Evolutionary conservation across 2,797 vertebrate genomes (phyloP).

Genomic region (Lerista edwardsae): DNA sequence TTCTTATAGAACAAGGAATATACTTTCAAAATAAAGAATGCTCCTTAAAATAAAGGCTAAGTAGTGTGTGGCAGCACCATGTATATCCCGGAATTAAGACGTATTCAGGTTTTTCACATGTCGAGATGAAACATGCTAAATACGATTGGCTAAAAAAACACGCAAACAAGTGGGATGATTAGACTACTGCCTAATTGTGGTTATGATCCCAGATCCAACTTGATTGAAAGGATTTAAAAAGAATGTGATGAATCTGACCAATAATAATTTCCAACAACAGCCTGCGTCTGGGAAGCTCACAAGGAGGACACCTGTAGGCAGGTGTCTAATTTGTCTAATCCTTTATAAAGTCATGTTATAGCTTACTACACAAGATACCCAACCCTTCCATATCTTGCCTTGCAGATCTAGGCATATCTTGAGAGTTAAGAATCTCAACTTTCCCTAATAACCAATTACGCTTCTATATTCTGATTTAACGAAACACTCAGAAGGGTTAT

Average conservation of each 20-base stretch:
- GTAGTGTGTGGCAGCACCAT: too few relatives aligned
- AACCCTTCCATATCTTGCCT: too few relatives aligned
- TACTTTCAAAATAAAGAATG: background rate
- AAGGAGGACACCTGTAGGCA: background rate
- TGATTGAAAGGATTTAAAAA: background rate
- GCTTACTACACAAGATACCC: too few relatives aligned
- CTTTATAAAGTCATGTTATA: too few relatives aligned
- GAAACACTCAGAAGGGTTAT: too few relatives aligned
- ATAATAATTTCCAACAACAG: background rate
- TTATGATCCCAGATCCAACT: background rate
- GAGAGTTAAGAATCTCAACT: too few relatives aligned
- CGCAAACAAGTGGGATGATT: background rate
- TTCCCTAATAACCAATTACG: too few relatives aligned
- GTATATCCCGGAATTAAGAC: background rate
- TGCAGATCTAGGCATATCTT: too few relatives aligned
- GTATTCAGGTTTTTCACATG: background rate
- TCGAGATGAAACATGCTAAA: background rate
- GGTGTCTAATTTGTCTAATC: too few relatives aligned
- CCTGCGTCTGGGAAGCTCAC: background rate
- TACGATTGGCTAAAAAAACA: background rate
- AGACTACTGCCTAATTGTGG: background rate
- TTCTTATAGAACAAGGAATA: too few relatives aligned
- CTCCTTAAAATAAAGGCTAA: background rate
- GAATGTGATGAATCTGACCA: background rate
- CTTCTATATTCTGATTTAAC: too few relatives aligned